A percentile compares a stretch with the other conserved stretches of the same genome.
These are phyloP conservation scores for Xylota sylvarum DNA, from an alignment of 2,888 invertebrate genomes.

Conservation along the genomic window DNA sequence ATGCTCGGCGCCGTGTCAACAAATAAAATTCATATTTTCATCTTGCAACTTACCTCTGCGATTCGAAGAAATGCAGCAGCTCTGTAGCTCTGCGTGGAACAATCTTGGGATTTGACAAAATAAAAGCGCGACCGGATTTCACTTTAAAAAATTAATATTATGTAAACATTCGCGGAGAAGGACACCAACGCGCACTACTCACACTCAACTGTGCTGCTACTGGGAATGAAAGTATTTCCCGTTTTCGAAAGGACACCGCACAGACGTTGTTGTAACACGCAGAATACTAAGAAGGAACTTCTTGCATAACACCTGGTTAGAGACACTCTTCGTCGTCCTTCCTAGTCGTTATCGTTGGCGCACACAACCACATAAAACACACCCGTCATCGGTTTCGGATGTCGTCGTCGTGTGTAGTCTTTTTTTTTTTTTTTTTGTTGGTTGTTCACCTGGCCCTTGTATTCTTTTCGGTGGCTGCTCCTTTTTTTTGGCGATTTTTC, in stretches of 20 bases:
- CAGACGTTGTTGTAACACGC: conserved; percentile 59
- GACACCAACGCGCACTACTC: conserved; percentile 54
- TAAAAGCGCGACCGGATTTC: conserved; percentile 30
- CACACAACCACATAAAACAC: conserved; percentile 66
- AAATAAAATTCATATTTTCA: conserved; percentile 42
- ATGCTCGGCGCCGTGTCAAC: conserved; percentile 67
- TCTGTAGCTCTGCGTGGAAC: neutral
- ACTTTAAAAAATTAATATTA: conserved; percentile 62
- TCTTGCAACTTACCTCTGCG: conserved; percentile 49
- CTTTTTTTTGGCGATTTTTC: conserved; percentile 54
- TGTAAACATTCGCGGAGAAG: conserved; percentile 59
- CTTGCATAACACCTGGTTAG: conserved; percentile 75
- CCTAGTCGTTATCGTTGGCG: conserved; percentile 48
- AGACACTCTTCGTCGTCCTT: conserved; percentile 51
- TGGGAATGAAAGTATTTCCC: conserved; percentile 38
- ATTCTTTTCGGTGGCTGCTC: conserved; percentile 54
- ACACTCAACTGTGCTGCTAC: conserved; percentile 36
- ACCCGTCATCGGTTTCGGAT: conserved; percentile 50
- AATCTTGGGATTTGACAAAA: conserved; percentile 11
- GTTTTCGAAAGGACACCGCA: conserved; percentile 35
- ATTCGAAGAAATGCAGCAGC: conserved; percentile 8
- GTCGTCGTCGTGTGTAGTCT: conserved; percentile 15
- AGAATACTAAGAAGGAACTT: conserved; percentile 51
- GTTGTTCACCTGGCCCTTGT: conserved; percentile 48
- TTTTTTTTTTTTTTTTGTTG: conserved; percentile 8